Evolutionary conservation across 2,888 invertebrate genomes (phyloP), one percentile per base, ranked within the genome.

Genomic region (Macrophya annulata): DNA sequence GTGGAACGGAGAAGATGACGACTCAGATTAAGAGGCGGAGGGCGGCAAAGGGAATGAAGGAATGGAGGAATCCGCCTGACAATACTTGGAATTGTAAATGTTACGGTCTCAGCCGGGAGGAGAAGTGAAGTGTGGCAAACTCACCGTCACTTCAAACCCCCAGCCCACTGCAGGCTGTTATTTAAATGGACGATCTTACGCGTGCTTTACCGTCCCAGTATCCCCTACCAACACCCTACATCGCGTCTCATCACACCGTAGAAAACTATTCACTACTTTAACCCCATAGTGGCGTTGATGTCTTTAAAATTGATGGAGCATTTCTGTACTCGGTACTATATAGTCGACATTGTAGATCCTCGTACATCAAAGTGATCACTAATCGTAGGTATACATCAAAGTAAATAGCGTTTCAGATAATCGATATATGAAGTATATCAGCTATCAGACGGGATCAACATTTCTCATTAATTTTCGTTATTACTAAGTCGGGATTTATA

Each of bases 31-130:
- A 81, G 62, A 62, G 62, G 62, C 62, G 81, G 59, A 62, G 62
- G 62, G 62, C 59, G 59, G 59, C 59, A n/a, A 40, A 62, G 62
- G 81, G 62, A 81, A 81, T 43, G 81, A 15, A 81, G 62, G 81
- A 62, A 81, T 43, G 81, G 21, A 81, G 62, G 81, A 62, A 81
- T 81, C 51, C 62, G 81, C 59, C 37, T 62, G 81, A 81, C 81
- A 43, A 81, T 81, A 62, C 81, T 81, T 62, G 81, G 81, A 81
- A 81, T 81, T 81, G 81, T 81, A 81, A 81, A 81, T 81, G 81
- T 81, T 62, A 81, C 62, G 59, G 62, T 43, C 21, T 62, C 62
- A 59, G 81, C 43, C 62, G 43, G 81, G 10, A 77, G 77, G 31
- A 79, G 79, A 79, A 79, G 81, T 81, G 81, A 81, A 81, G 81